A percentile compares a stretch with the other conserved stretches of the same genome.
These are phyloP conservation scores for Drosophila affinis DNA, from an alignment of 2,888 invertebrate species.

Conservation along the genomic window DNA sequence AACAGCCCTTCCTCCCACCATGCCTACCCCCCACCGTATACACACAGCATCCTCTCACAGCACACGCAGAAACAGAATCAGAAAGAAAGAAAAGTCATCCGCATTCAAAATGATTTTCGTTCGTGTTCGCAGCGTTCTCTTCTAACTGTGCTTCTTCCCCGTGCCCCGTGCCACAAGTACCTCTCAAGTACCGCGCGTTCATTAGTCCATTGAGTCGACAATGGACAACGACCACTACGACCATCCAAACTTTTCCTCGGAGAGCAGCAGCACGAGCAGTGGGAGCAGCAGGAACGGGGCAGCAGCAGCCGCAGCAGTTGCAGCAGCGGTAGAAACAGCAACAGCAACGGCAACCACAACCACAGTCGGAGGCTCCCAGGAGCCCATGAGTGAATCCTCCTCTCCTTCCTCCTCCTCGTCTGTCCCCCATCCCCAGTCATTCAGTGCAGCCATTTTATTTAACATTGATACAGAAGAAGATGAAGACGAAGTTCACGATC, in stretches of 20 bases:
- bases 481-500: slow-evolving; percentile 39
- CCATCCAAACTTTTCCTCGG: slow-evolving; percentile 69
- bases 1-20: not conserved
- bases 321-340: slow-evolving; percentile 32
- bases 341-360: slow-evolving; percentile 41
- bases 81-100: slow-evolving; percentile 13
- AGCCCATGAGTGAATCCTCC: slow-evolving; percentile 4
- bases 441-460: slow-evolving; percentile 42
- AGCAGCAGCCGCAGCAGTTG: slow-evolving; percentile 47
- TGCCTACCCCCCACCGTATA: slow-evolving; percentile 20
- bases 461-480: slow-evolving; percentile 1
- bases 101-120: not conserved
- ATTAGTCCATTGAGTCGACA: slow-evolving; percentile 3
- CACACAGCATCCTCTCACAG: slow-evolving; percentile 35
- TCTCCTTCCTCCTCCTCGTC: slow-evolving; percentile 7
- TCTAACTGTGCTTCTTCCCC: slow-evolving; percentile 1
- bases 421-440: slow-evolving; percentile 25
- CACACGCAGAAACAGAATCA: slow-evolving; percentile 5
- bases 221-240: slow-evolving; percentile 47
- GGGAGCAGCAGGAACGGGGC: slow-evolving; percentile 29
- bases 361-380: slow-evolving; percentile 36
- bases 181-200: slow-evolving; percentile 15
- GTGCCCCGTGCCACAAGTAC: slow-evolving; percentile 7
- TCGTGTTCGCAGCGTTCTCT: slow-evolving; percentile 1
- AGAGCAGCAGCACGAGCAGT: slow-evolving; percentile 75